Conservation (phyloP, 2,113 vertebrate species). For the Callochromis pleurospilus region DNA sequence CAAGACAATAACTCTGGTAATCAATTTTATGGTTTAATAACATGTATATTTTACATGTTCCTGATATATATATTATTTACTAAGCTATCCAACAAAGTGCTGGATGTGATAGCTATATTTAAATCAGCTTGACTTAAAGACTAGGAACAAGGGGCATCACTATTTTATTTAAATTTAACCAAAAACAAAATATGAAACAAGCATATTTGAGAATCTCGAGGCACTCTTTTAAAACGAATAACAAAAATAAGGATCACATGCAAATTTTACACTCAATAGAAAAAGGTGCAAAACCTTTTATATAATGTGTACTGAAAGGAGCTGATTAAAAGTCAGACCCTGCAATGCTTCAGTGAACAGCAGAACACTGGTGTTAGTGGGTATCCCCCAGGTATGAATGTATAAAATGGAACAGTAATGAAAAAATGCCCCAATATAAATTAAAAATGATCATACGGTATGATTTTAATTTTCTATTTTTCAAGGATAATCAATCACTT, state of each 20-base stretch:
- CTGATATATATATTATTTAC: slow-evolving; percentile 9
- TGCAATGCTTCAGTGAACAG: not conserved
- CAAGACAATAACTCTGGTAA: slow-evolving; percentile 49
- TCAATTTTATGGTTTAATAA: slow-evolving; percentile 44
- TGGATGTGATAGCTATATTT: not conserved
- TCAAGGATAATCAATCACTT: not conserved
- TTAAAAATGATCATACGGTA: not conserved
- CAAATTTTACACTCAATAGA: not conserved
- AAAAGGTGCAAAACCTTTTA: not conserved
- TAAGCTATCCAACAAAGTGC: not conserved
- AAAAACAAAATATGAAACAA: rapidly evolving
- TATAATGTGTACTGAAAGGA: not conserved
- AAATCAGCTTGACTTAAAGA: not conserved
- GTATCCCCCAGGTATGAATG: not conserved
- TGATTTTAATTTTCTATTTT: not conserved
- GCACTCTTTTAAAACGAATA: rapidly evolving
- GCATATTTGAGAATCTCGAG: not conserved
- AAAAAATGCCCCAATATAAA: not conserved
- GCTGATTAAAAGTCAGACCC: not conserved
- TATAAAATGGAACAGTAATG: not conserved
- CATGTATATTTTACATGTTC: slow-evolving; percentile 7
- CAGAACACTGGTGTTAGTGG: not conserved
- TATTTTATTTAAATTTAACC: not conserved
- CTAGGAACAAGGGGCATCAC: not conserved
- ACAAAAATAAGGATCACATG: not conserved